These are phyloP conservation scores for Chironomus tepperi DNA, from an alignment of 1,140 invertebrate genomes.

Conservation along the genomic window DNA sequence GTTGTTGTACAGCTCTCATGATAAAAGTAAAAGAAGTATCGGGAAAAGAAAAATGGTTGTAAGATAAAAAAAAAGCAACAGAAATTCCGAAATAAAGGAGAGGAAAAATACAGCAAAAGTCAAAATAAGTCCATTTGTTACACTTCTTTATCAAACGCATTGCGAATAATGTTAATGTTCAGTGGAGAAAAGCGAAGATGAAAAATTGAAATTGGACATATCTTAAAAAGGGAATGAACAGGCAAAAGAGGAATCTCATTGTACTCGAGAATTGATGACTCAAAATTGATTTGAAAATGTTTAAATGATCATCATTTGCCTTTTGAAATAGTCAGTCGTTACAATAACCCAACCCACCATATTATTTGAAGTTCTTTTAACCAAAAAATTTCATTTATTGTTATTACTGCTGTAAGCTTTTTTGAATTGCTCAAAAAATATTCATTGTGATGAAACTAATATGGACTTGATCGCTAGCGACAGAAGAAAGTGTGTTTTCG, in stretches of 20 bases:
- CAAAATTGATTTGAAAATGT: too few species aligned
- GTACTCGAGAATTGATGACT: too few species aligned
- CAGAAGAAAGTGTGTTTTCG: too few species aligned
- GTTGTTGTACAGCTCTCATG: not conserved
- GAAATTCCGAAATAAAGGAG: not conserved
- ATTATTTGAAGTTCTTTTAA: too few species aligned
- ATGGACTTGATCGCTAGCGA: too few species aligned
- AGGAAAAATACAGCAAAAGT: not conserved
- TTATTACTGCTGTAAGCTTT: too few species aligned
- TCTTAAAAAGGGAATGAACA: not conserved
- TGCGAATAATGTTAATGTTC: not conserved
- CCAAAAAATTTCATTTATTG: too few species aligned
- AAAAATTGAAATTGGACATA: not conserved
- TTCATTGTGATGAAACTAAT: too few species aligned
- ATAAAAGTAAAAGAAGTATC: not conserved
- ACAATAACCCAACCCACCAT: too few species aligned
- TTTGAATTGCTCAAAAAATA: too few species aligned
- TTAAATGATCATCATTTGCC: too few species aligned
- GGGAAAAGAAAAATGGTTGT: not conserved
- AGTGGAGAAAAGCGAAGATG: not conserved
- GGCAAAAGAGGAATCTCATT: not conserved
- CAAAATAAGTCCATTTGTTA: constrained; percentile 22
- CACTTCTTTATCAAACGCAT: constrained; percentile 16
- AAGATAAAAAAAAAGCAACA: constrained; percentile 1
- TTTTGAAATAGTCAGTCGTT: too few species aligned